Evolutionary conservation across 2,888 invertebrate genomes (phyloP).

Genomic region (Uloborus plumipes): DNA sequence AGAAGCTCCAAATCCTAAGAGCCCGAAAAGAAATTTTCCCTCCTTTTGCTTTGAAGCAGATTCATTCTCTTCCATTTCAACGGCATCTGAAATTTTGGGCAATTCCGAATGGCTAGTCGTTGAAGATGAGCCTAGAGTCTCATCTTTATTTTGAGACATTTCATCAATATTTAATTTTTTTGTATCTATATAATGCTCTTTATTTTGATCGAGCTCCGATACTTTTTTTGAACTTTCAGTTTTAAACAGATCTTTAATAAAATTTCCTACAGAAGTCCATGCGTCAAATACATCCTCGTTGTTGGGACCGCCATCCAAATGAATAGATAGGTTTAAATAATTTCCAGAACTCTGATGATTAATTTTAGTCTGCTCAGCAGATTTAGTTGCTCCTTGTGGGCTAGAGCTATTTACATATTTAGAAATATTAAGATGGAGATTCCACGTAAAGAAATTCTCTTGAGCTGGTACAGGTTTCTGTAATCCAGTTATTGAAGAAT

Average conservation of each 20-base stretch:
- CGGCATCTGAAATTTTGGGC: too few relatives aligned
- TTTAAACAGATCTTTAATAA: background rate
- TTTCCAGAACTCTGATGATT: background rate
- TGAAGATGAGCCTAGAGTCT: too few relatives aligned
- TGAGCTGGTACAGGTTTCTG: too few relatives aligned
- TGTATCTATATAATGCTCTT: too few relatives aligned
- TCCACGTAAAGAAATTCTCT: background rate
- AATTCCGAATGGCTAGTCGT: too few relatives aligned
- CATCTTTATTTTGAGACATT: too few relatives aligned
- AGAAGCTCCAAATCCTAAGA: constrained; percentile 11
- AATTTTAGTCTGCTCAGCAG: too few relatives aligned
- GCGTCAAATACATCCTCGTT: background rate
- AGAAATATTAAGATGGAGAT: constrained; percentile 14
- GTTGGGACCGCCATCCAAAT: background rate
- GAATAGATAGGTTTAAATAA: background rate
- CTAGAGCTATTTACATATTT: background rate
- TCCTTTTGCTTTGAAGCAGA: background rate
- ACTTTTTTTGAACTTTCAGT: background rate
- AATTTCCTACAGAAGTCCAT: constrained; percentile 6
- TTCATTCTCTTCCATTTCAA: too few relatives aligned
- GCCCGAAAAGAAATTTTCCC: constrained; percentile 21
- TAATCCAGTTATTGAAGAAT: too few relatives aligned
- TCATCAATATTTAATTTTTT: too few relatives aligned
- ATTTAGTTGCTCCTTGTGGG: too few relatives aligned
- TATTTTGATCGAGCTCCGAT: too few relatives aligned